These are phyloP conservation scores for Dasysyrphus albostriatus DNA, from an alignment of 2,888 invertebrate species.

Conservation along the genomic window DNA sequence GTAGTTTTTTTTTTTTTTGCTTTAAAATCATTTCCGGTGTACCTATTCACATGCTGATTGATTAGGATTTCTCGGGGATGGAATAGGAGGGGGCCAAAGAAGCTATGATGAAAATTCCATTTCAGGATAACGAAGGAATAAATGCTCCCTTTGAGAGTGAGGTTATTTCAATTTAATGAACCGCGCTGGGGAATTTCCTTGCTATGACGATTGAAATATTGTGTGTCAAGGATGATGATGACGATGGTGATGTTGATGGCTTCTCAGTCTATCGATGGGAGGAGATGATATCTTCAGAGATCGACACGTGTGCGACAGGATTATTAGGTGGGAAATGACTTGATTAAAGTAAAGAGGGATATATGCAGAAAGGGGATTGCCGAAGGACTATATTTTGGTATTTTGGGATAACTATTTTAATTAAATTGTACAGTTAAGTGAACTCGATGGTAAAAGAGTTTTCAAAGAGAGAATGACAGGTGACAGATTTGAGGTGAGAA, in stretches of 20 bases:
- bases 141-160: conserved; percentile 45
- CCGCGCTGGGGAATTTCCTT: conserved; percentile 43
- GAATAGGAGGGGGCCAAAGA: not conserved
- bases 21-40: conserved; percentile 8
- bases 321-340: conserved; percentile 67
- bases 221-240: not conserved
- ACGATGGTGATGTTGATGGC: conserved; percentile 3
- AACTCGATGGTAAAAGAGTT: conserved; percentile 9
- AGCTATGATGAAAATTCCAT: conserved; percentile 29
- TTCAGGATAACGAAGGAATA: conserved; percentile 58
- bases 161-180: conserved; percentile 72
- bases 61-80: conserved; percentile 40
- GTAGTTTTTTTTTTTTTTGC: not conserved
- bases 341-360: conserved; percentile 53
- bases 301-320: conserved; percentile 71
- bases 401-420: conserved; percentile 54
- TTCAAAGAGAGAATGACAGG: conserved; percentile 12
- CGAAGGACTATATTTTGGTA: not conserved
- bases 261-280: not conserved
- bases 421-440: conserved; percentile 54
- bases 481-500: conserved; percentile 37
- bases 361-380: not conserved
- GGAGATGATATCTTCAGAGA: conserved; percentile 58
- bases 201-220: conserved; percentile 39
- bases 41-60: conserved; percentile 64